Base-by-base conservation (phyloP, 2,888 invertebrate genomes). In the Cheilosia soror region DNA sequence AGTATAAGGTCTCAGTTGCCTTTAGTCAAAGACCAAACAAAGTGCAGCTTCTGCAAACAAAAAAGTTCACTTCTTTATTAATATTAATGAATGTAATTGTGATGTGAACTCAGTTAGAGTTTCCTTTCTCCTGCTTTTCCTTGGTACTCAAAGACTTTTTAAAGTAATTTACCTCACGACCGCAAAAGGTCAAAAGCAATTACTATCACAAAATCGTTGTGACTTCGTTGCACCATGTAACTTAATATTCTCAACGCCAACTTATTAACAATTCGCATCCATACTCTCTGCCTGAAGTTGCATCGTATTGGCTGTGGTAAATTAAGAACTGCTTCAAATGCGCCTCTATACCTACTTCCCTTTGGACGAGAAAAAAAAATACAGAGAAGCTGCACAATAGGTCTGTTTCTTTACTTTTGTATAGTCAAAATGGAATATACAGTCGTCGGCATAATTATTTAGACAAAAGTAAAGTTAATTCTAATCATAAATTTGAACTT, bases 131-230 rank as follows among this genome's bases (percentile, higher is more conserved):
- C 9, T 29, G 40, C 42, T 25, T 40, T 44, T 40, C 37, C 49
- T 37, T 51, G n/a, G 9, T 51, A 11, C 29, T 29, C 29, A 15
- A 31, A 27, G n/a, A 40, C 9, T 27, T n/a, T 6, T 25, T 27
- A 65, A 33, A 47, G 15, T 15, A 53, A 51, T 66, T 27, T 62
- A 33, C 73, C 33, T 55, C 73, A 73, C 63, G 73, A 73, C 55
- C 55, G 47, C 33, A 63, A 65, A 65, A 73, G 73, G 75, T 66
- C 75, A 65, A 25, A 65, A 75, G 57, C 57, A 65, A 66, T 75
- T 65, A 75, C 55, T 29, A 49, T 66, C 75, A 66, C 20, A 66
- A 66, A 49, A 73, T 44, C 37, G n/a, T 44, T 75, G 55, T 27
- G 47, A 13, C 49, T 40, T 55, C n/a, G 6, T 9, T 65, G 40